These are phyloP conservation scores for Cebus imitator DNA, from an alignment of 2,113 vertebrate genomes.

Conservation along the genomic window DNA sequence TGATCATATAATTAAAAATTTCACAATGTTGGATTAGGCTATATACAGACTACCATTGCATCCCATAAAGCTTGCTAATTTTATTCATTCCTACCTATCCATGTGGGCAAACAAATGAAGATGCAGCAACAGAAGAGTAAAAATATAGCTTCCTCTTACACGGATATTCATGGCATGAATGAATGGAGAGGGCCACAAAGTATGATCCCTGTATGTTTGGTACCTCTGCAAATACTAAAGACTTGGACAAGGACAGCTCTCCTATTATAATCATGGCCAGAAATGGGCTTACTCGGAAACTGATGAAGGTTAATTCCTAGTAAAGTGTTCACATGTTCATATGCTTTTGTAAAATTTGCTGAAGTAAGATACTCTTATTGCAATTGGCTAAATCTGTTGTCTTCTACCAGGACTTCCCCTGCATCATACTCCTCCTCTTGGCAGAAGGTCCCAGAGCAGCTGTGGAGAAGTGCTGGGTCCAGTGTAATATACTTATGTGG, in stretches of 20 bases:
- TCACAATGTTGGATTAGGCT: neutral
- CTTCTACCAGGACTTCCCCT: neutral
- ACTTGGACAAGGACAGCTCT: neutral
- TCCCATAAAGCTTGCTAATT: neutral
- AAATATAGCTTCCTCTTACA: neutral
- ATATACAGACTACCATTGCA: neutral
- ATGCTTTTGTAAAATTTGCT: neutral
- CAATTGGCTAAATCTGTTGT: neutral
- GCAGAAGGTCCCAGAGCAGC: neutral
- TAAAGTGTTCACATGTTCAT: neutral
- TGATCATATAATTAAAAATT: neutral
- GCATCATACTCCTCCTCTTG: neutral
- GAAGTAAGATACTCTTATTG: constrained; percentile 1
- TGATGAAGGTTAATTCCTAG: neutral
- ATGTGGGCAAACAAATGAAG: neutral
- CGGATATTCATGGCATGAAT: neutral
- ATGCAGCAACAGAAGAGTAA: neutral
- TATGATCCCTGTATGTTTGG: neutral
- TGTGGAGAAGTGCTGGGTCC: neutral
- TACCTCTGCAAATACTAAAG: neutral
- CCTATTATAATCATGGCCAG: neutral
- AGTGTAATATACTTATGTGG: neutral
- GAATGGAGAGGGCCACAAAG: neutral
- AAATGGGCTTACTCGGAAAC: neutral
- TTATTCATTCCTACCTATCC: neutral